Conservation (phyloP, 2,113 vertebrate species). For the Saimiri boliviensis region DNA sequence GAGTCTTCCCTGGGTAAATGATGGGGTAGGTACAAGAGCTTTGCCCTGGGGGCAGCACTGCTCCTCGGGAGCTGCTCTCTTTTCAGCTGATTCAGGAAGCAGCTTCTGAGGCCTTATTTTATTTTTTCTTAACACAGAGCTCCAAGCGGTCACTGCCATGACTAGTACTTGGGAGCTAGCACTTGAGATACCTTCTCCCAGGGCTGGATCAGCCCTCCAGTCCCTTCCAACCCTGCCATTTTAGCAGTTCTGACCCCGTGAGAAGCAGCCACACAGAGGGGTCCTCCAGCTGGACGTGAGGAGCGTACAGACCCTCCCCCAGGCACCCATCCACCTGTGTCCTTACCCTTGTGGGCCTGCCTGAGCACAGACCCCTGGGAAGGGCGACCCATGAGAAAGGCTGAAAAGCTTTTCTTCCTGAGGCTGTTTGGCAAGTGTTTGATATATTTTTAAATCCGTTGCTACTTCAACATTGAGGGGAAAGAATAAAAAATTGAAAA, state of each 20-base stretch:
- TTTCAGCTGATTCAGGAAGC: not conserved
- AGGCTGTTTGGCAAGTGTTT: not conserved
- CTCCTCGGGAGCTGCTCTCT: not conserved
- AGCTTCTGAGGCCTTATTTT: not conserved
- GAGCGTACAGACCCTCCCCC: not conserved
- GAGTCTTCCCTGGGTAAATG: not conserved
- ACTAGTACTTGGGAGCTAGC: not conserved
- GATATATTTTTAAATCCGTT: not conserved
- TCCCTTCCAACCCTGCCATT: not conserved
- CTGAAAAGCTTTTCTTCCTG: not conserved
- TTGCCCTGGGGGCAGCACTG: not conserved
- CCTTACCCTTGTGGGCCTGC: not conserved
- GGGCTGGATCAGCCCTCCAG: not conserved
- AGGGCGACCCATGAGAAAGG: not conserved
- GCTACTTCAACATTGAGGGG: not conserved
- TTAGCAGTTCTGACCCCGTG: not conserved
- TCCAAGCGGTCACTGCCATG: not conserved
- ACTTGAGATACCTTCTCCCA: not conserved
- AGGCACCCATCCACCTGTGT: not conserved
- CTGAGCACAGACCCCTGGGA: not conserved
- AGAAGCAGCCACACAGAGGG: not conserved
- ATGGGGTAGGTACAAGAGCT: not conserved
- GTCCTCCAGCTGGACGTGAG: not conserved
- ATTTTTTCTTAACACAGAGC: not conserved
- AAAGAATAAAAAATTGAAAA: slow-evolving; percentile 42